Percentiles rank a stretch among this genome's conserved stretches.
Conservation (phyloP, 2,113 vertebrate species). For the Myrmecophaga tridactyla region DNA sequence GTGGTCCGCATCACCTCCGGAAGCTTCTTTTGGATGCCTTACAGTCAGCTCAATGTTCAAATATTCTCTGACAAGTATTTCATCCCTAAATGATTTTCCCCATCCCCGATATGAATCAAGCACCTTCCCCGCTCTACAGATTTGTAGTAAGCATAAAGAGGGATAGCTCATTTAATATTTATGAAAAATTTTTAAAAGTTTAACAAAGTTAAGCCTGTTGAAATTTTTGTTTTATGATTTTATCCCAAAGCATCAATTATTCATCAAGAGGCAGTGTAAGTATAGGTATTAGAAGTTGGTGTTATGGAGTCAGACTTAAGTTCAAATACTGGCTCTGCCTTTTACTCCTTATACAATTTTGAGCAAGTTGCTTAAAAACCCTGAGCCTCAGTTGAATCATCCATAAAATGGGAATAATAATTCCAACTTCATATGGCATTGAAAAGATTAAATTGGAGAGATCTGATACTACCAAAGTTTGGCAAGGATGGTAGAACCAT, state of each 20-base stretch:
- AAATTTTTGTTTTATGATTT: conserved; percentile 5
- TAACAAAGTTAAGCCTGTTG: conserved; percentile 27
- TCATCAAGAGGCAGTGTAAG: conserved; percentile 3
- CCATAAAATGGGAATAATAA: conserved; percentile 26
- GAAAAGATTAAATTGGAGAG: conserved; percentile 31
- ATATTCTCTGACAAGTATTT: background rate
- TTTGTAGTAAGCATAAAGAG: background rate
- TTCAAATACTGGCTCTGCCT: background rate
- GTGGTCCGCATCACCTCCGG: background rate
- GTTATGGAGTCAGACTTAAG: background rate
- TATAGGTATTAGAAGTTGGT: background rate
- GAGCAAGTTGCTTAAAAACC: background rate
- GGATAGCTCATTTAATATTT: background rate
- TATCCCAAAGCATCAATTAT: background rate
- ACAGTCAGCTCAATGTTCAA: background rate
- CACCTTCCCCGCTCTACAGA: background rate
- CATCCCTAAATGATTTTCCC: background rate
- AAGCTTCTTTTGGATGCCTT: conserved; percentile 19
- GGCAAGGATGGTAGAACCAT: background rate
- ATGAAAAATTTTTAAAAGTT: background rate
- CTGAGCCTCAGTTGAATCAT: background rate
- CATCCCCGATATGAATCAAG: background rate
- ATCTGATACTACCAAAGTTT: background rate
- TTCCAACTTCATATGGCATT: conserved; percentile 9
- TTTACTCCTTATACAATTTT: background rate